Percentiles rank a stretch among this genome's conserved stretches.
Conservation (phyloP, 2,888 invertebrate species). For the Himalopsyche japonica region DNA sequence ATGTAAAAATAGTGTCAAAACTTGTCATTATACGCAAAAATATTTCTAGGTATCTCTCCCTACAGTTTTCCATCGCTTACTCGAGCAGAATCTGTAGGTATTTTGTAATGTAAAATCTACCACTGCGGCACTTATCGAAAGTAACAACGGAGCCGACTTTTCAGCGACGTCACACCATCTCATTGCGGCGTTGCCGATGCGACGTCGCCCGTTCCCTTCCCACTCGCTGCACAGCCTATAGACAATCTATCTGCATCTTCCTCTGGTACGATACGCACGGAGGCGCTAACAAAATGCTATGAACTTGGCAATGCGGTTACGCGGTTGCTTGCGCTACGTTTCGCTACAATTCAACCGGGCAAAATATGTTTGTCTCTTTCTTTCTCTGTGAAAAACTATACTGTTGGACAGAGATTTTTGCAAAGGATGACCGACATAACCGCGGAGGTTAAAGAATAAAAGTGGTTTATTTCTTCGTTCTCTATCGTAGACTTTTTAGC, state of each 20-base stretch:
- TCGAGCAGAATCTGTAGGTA: background rate
- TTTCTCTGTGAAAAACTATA: background rate
- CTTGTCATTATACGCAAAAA: no score
- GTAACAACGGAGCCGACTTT: slow-evolving; percentile 28
- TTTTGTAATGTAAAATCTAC: background rate
- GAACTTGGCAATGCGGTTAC: slow-evolving; percentile 38
- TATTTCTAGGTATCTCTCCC: background rate
- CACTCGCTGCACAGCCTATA: background rate
- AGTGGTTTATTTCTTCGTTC: slow-evolving; percentile 31
- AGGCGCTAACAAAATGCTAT: slow-evolving; percentile 24
- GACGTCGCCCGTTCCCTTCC: background rate
- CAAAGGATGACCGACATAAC: slow-evolving; percentile 17
- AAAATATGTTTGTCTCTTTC: background rate
- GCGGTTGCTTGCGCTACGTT: slow-evolving; percentile 23
- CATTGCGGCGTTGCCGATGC: background rate
- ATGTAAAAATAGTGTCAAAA: background rate
- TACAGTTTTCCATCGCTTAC: background rate
- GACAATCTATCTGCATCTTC: background rate
- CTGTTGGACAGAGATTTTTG: background rate
- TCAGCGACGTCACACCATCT: slow-evolving; percentile 24
- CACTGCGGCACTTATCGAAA: slow-evolving; percentile 31
- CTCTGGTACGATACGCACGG: slow-evolving; percentile 22
- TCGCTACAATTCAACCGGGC: background rate
- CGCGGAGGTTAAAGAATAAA: slow-evolving; percentile 18
- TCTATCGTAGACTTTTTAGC: slow-evolving; percentile 28